Conservation (phyloP, 2,113 vertebrate genomes). For the Phainopepla nitens region DNA sequence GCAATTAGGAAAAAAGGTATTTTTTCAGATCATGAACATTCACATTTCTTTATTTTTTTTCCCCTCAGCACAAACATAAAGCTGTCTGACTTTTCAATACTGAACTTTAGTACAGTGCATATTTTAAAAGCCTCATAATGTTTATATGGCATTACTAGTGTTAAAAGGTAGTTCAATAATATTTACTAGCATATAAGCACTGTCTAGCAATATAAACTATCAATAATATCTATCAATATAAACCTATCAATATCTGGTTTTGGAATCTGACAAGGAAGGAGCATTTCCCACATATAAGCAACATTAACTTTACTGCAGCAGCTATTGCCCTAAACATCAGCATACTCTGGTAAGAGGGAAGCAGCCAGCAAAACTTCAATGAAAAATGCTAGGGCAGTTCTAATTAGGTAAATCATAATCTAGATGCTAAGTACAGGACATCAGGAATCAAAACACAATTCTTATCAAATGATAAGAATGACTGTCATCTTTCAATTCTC, state of each 20-base stretch:
- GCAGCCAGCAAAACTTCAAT: not conserved
- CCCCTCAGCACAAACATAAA: not conserved
- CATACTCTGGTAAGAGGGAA: not conserved
- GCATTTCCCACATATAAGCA: not conserved
- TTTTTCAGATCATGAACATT: not conserved
- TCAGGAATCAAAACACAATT: not conserved
- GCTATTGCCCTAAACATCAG: not conserved
- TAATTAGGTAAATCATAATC: not conserved
- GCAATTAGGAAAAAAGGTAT: conserved; percentile 38
- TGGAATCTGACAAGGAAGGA: not conserved
- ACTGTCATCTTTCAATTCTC: not conserved
- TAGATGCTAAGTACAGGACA: not conserved
- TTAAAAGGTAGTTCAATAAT: not conserved
- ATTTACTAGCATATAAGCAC: not conserved
- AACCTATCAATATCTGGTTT: not conserved
- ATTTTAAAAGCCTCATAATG: not conserved
- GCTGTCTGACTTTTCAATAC: not conserved
- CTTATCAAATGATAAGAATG: not conserved
- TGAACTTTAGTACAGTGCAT: not conserved
- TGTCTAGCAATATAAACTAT: not conserved
- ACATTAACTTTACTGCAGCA: not conserved
- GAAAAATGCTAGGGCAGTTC: not conserved
- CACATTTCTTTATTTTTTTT: not conserved
- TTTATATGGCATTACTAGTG: not conserved
- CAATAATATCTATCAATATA: not conserved